A percentile compares a stretch with the other conserved stretches of the same genome.
These are phyloP conservation scores for Odobenus rosmarus DNA, from an alignment of 2,113 vertebrate genomes.

Conservation along the genomic window DNA sequence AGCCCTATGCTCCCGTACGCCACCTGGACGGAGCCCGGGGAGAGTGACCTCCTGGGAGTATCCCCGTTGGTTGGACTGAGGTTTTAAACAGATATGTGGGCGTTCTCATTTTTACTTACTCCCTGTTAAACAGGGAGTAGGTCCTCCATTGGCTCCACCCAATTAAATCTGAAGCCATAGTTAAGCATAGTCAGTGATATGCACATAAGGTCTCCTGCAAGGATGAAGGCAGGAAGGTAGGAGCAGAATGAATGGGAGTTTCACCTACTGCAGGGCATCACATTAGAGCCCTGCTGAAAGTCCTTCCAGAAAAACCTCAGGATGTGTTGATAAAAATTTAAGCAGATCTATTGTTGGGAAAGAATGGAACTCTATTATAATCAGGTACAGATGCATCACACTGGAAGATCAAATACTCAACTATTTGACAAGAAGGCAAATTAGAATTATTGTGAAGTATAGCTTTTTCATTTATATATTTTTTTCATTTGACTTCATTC, in stretches of 20 bases:
- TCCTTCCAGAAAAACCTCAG: slow-evolving; percentile 32
- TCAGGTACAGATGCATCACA: not conserved
- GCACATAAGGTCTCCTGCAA: not conserved
- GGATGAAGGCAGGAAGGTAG: not conserved
- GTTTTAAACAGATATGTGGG: not conserved
- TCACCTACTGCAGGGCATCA: rapidly evolving
- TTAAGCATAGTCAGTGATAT: not conserved
- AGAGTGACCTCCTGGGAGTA: slow-evolving; percentile 72
- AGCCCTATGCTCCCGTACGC: slow-evolving; percentile 87
- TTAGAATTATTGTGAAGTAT: slow-evolving; percentile 19
- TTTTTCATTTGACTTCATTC: slow-evolving; percentile 55
- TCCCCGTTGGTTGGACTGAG: slow-evolving; percentile 78
- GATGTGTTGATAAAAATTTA: slow-evolving; percentile 16
- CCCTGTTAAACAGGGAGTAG: not conserved
- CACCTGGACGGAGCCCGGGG: slow-evolving; percentile 91
- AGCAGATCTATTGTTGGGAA: not conserved
- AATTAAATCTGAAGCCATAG: not conserved
- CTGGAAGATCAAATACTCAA: not conserved
- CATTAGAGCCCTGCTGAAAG: not conserved
- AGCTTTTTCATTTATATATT: slow-evolving; percentile 47
- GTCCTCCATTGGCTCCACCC: not conserved
- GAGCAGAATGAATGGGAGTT: not conserved
- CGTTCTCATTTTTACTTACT: slow-evolving; percentile 13
- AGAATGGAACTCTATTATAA: not conserved
- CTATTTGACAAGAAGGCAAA: not conserved